Conservation (phyloP, 1,140 invertebrate genomes). For the Macrotrachela quadricornifera region DNA sequence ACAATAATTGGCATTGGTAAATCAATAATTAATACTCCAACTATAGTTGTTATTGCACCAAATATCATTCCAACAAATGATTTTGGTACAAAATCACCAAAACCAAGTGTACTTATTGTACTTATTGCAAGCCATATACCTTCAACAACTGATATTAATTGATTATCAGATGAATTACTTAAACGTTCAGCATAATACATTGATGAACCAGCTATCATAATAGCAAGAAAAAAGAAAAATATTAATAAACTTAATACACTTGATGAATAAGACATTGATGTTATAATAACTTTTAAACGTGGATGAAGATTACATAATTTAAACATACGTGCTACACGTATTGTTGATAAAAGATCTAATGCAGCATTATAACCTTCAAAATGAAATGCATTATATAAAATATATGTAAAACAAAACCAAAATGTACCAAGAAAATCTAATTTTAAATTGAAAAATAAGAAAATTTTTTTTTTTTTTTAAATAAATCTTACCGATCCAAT, state of each 20-base stretch:
- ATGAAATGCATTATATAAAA: too few relatives aligned
- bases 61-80: conserved; percentile 34
- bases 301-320: conserved; percentile 20
- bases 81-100: conserved; percentile 59
- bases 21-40: conserved; percentile 84
- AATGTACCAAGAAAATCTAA: neutral
- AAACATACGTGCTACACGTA: conserved; percentile 22
- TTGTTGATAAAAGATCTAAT: conserved; percentile 15
- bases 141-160: conserved; percentile 1
- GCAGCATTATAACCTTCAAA: neutral
- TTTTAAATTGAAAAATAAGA: too few relatives aligned
- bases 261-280: conserved; percentile 23
- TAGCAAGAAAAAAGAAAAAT: conserved; percentile 80
- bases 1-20: conserved; percentile 43
- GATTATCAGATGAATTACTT: neutral
- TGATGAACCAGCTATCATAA: conserved; percentile 82
- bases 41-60: conserved; percentile 54
- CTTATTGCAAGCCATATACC: conserved; percentile 60
- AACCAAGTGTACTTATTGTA: conserved; percentile 89
- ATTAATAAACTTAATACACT: conserved; percentile 44
- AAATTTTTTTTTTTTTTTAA: too few relatives aligned
- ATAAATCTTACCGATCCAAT: conserved; percentile 30
- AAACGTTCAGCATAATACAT: conserved; percentile 83
- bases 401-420: neutral
- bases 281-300: conserved; percentile 21